Conservation (phyloP, 2,888 invertebrate species). For the Habroteleia sp. region DNA sequence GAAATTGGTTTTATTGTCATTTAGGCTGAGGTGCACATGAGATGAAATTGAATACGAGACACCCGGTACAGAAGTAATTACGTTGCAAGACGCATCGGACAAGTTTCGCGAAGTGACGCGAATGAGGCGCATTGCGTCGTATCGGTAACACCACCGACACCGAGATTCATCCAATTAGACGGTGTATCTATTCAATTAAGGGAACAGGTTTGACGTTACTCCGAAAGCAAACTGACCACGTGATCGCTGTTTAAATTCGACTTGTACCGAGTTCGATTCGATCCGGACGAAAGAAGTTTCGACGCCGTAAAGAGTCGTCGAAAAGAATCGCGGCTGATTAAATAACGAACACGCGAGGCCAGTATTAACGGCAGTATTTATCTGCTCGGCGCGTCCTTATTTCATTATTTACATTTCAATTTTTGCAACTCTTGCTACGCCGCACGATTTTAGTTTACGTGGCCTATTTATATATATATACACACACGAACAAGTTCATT, state of each 20-base stretch:
- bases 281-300: slow-evolving; percentile 1
- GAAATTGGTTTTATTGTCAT: no score
- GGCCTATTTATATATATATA: slow-evolving; percentile 22
- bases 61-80: slow-evolving; percentile 39
- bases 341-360: background rate
- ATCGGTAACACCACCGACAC: slow-evolving; percentile 43
- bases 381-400: background rate
- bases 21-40: background rate
- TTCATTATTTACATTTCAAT: slow-evolving; percentile 31
- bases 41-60: background rate
- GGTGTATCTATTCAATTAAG: slow-evolving; percentile 59
- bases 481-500: slow-evolving; percentile 1
- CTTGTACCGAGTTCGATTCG: slow-evolving; percentile 6
- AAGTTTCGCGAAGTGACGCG: slow-evolving; percentile 48
- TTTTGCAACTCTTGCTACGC: slow-evolving; percentile 1
- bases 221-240: slow-evolving; percentile 50
- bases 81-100: slow-evolving; percentile 33
- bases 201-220: slow-evolving; percentile 56
- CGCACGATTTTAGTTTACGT: slow-evolving; percentile 1
- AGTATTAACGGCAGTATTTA: background rate
- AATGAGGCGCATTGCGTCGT: slow-evolving; percentile 35
- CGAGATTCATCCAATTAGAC: slow-evolving; percentile 55
- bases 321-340: slow-evolving; percentile 5
- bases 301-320: background rate
- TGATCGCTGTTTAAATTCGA: slow-evolving; percentile 45